Base-by-base conservation (phyloP, 1,140 invertebrate species). In the Mamestra configurata region DNA sequence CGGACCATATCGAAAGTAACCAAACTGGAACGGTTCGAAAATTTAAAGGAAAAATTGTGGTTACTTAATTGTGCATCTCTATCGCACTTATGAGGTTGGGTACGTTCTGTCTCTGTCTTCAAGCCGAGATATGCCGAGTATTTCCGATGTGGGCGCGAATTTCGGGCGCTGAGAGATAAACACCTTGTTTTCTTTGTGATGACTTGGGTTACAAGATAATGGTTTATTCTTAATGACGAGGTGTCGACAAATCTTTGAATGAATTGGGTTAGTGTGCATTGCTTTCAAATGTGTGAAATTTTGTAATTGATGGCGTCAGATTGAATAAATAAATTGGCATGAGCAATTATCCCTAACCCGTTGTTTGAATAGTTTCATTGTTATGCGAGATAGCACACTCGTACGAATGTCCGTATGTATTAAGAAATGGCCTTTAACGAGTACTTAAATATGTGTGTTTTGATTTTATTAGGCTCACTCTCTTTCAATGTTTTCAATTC, bases 101-200 rank as follows among this genome's bases (percentile, higher is more conserved):
- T 76, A 64, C 40, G 22, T 27, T 18, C 10, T 27, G 53, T 76
- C 73, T 49, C 24, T 76, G 13, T 76, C 57, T 76, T 35, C 49
- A 31, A n/a, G 13, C 15, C 79, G 71, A 75, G 68, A 35, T 75
- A 77, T 55, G 72, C 31, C 49, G 73, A 77, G 76, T 79, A 84
- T 83, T 84, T 87, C 86, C 86, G 82, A 61, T 79, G 59, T 27
- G 83, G 57, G 70, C 80, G 78, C 71, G 82, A 78, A 77, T 59
- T 55, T 59, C 24, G 81, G 73, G 40, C 49, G 71, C 37, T 43
- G 49, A 40, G 70, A 37, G 73, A 49, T 59, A 20, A 46, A 76
- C 20, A 59, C 37, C 55, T 75, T 75, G 71, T 59, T n/a, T n/a
- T n/a, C n/a, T n/a, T 75, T 75, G 18, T 11, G 31, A 64, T 64